phyloP scores from a whole-genome alignment of 2,888 invertebrate genomes.

The Danaus chrysippus region DNA sequence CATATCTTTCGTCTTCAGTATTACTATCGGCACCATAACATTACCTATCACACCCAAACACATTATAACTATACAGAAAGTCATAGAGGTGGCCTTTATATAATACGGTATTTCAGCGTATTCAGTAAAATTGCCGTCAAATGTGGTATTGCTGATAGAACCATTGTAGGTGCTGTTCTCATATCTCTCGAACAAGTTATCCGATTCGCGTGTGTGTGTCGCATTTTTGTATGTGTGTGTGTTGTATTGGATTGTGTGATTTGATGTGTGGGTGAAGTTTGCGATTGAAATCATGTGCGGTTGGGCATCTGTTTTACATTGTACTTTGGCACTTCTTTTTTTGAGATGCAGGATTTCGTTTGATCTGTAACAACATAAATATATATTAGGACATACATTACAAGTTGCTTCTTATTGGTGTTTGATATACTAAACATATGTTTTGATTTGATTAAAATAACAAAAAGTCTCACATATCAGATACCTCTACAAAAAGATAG shows the following conservation, averaged over 20 bases:
- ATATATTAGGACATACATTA: slow-evolving; percentile 5
- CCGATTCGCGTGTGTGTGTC: slow-evolving; percentile 38
- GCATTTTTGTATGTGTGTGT: slow-evolving; percentile 49
- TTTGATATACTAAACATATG: background rate
- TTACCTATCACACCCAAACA: slow-evolving; percentile 94
- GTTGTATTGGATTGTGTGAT: slow-evolving; percentile 47
- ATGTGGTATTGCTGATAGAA: slow-evolving; percentile 43
- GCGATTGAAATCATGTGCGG: slow-evolving; percentile 72
- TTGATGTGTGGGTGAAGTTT: slow-evolving; percentile 57
- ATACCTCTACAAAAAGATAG: too few species aligned
- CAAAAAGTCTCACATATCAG: too few species aligned
- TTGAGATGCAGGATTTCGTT: slow-evolving; percentile 13
- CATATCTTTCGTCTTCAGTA: slow-evolving; percentile 95
- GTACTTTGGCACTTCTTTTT: slow-evolving; percentile 34
- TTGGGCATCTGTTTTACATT: slow-evolving; percentile 50
- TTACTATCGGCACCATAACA: slow-evolving; percentile 95
- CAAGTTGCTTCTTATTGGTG: slow-evolving; percentile 8
- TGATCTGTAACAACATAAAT: slow-evolving; percentile 31
- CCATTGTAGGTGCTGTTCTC: slow-evolving; percentile 43
- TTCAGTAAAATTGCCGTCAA: slow-evolving; percentile 59
- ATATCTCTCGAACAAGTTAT: slow-evolving; percentile 35
- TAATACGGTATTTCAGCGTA: slow-evolving; percentile 87
- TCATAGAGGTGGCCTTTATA: slow-evolving; percentile 92
- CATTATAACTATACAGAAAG: slow-evolving; percentile 92
- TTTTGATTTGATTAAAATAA: too few species aligned